A percentile compares a stretch with the other conserved stretches of the same genome.
Evolutionary conservation across 2,888 invertebrate genomes (phyloP).

Genomic region (Sycophila texana): DNA sequence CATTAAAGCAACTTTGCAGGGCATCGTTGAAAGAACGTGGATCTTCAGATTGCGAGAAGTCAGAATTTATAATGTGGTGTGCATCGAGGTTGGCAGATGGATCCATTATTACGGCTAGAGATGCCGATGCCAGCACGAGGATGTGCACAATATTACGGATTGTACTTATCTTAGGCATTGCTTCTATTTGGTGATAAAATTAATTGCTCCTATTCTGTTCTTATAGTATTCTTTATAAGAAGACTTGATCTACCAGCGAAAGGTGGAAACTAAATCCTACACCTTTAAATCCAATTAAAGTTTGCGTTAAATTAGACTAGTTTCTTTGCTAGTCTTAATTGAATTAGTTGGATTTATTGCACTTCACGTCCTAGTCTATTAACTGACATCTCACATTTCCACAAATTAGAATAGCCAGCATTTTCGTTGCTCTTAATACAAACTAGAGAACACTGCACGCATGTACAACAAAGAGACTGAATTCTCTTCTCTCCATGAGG

Average conservation of each 20-base stretch:
- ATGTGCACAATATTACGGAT: constrained; percentile 61
- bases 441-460: not conserved
- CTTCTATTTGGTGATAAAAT: not conserved
- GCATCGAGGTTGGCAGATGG: constrained; percentile 38
- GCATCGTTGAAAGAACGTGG: constrained; percentile 64
- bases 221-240: too few relatives aligned
- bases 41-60: constrained; percentile 60
- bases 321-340: too few relatives aligned
- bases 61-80: constrained; percentile 16
- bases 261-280: too few relatives aligned
- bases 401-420: not conserved
- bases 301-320: too few relatives aligned
- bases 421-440: not conserved
- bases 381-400: not conserved
- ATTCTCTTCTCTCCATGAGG: constrained; percentile 1
- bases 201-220: too few relatives aligned
- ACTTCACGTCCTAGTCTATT: too few relatives aligned
- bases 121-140: constrained; percentile 62
- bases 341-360: too few relatives aligned
- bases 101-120: constrained; percentile 69
- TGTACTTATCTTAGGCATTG: constrained; percentile 60
- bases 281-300: too few relatives aligned
- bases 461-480: not conserved
- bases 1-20: constrained; percentile 66
- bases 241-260: too few relatives aligned